A percentile compares a stretch with the other conserved stretches of the same genome.
These are phyloP conservation scores for Lepidocolaptes lacrymiger DNA, from an alignment of 2,797 vertebrate species.

Conservation along the genomic window DNA sequence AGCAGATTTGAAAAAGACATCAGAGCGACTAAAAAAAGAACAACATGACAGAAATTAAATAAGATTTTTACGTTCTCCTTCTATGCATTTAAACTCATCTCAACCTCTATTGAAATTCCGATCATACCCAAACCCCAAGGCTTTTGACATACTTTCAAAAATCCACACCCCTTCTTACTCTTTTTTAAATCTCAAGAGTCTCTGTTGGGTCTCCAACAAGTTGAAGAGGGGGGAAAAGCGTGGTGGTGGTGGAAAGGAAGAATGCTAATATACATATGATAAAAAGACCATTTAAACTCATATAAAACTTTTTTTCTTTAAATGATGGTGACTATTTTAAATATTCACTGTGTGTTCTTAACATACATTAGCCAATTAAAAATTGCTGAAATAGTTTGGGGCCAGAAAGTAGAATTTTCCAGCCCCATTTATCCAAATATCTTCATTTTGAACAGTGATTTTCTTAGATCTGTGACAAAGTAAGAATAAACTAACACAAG, in stretches of 20 bases:
- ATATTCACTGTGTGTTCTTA: slow-evolving; percentile 1
- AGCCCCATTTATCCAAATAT: slow-evolving; percentile 19
- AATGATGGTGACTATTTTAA: neutral
- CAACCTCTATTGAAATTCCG: slow-evolving; percentile 88
- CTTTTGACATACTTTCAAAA: slow-evolving; percentile 93
- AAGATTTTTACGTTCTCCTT: slow-evolving; percentile 86
- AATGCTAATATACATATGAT: slow-evolving; percentile 46
- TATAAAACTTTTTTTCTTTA: slow-evolving; percentile 1
- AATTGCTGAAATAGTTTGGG: neutral
- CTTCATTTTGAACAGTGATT: slow-evolving; percentile 35
- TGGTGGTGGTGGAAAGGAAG: neutral
- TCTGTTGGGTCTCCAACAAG: slow-evolving; percentile 81
- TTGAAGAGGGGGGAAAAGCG: slow-evolving; percentile 2
- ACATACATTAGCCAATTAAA: neutral
- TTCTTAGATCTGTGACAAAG: slow-evolving; percentile 51
- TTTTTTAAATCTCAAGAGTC: slow-evolving; percentile 84
- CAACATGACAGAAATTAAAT: slow-evolving; percentile 89
- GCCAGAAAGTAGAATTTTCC: neutral
- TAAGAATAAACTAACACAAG: slow-evolving; percentile 48
- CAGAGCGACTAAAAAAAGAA: slow-evolving; percentile 81
- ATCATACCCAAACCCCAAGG: slow-evolving; percentile 89
- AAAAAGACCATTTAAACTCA: slow-evolving; percentile 13
- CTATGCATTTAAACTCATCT: slow-evolving; percentile 86
- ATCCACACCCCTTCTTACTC: slow-evolving; percentile 83
- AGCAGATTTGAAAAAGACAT: slow-evolving; percentile 86